These are phyloP conservation scores for Cantharis rufa DNA, from an alignment of 2,888 invertebrate species.

Conservation along the genomic window DNA sequence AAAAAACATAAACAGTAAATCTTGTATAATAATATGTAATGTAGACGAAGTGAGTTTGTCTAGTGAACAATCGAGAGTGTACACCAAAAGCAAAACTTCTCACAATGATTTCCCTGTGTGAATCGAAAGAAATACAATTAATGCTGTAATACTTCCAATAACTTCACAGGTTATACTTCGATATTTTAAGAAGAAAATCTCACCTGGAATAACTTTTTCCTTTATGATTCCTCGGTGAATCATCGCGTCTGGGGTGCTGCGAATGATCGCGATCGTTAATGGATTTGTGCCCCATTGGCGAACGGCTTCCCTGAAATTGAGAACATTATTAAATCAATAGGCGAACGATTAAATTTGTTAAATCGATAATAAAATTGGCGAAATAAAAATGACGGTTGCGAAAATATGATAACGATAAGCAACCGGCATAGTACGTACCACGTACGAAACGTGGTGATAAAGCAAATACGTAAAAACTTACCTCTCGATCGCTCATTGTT, in stretches of 20 bases:
- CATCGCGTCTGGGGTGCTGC: slow-evolving; percentile 51
- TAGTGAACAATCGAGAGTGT: background rate
- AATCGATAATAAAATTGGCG: slow-evolving; percentile 10
- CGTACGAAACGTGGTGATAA: background rate
- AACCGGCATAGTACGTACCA: slow-evolving; percentile 11
- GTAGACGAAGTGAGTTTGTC: slow-evolving; percentile 11
- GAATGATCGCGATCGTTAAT: slow-evolving; percentile 51
- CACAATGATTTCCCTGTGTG: slow-evolving; percentile 25
- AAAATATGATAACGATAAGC: slow-evolving; percentile 4
- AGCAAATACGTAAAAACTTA: slow-evolving; percentile 26
- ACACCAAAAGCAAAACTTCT: slow-evolving; percentile 21
- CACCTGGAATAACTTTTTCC: slow-evolving; percentile 54
- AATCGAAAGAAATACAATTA: slow-evolving; percentile 25
- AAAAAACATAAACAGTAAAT: background rate
- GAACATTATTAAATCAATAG: slow-evolving; percentile 24
- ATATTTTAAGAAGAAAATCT: slow-evolving; percentile 11
- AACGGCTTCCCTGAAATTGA: slow-evolving; percentile 46
- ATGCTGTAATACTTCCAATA: slow-evolving; percentile 25
- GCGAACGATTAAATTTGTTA: background rate
- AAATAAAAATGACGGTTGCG: background rate
- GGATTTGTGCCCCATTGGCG: slow-evolving; percentile 45
- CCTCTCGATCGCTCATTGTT: slow-evolving; percentile 50
- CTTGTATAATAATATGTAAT: background rate
- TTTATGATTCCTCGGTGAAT: slow-evolving; percentile 53
- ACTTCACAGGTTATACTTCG: slow-evolving; percentile 23